These are phyloP conservation scores for Colletes collaris DNA, from an alignment of 2,888 invertebrate species.

Conservation along the genomic window DNA sequence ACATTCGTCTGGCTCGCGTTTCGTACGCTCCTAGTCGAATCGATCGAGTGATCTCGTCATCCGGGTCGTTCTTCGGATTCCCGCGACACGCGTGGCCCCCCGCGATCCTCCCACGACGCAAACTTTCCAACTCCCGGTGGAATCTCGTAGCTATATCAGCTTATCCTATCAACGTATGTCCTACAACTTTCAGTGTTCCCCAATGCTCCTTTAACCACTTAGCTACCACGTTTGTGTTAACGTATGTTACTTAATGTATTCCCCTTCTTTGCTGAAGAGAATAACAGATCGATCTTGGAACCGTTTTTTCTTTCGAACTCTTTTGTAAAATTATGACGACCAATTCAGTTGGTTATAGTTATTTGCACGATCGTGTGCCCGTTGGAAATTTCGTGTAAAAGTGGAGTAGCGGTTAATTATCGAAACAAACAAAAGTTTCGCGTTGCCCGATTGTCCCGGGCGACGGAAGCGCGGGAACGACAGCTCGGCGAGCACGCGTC, in stretches of 20 bases:
- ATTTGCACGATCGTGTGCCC: too few relatives aligned
- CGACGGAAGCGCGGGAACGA: background rate
- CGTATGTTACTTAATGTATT: too few relatives aligned
- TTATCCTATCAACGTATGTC: background rate
- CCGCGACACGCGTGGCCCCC: conserved; percentile 64
- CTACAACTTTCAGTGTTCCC: background rate
- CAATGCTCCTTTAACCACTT: too few relatives aligned
- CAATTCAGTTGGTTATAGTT: too few relatives aligned
- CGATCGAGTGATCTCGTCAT: conserved; percentile 67
- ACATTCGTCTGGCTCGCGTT: conserved; percentile 55
- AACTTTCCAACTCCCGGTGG: conserved; percentile 7
- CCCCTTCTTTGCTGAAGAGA: too few relatives aligned
- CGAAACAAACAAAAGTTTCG: background rate
- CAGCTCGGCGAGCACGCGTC: background rate
- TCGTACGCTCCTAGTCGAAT: conserved; percentile 60
- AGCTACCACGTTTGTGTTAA: too few relatives aligned
- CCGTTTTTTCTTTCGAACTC: too few relatives aligned
- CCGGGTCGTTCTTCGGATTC: conserved; percentile 68
- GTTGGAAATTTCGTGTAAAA: too few relatives aligned
- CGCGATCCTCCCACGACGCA: conserved; percentile 13
- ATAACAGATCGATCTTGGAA: too few relatives aligned
- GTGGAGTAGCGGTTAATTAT: too few relatives aligned
- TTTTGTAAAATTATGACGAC: too few relatives aligned
- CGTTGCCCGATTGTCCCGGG: conserved; percentile 7
- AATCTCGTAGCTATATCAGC: background rate